These are phyloP conservation scores for Cantharis rustica DNA, from an alignment of 2,888 invertebrate species.

Conservation along the genomic window DNA sequence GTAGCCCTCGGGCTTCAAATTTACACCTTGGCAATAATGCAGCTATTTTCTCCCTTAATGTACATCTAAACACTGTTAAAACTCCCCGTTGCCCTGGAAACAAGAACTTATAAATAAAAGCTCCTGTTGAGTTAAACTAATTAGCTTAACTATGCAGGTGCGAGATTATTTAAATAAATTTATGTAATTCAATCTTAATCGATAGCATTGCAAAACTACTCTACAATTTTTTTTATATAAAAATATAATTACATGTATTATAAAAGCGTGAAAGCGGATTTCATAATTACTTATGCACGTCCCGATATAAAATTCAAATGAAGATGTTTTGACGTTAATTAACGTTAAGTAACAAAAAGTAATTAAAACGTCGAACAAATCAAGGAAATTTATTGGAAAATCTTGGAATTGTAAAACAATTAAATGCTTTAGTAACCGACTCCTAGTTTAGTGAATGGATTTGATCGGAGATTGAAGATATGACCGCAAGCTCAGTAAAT, in stretches of 20 bases:
- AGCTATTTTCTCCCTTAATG: too few species aligned
- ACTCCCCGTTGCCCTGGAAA: neutral
- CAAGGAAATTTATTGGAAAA: neutral
- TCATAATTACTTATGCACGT: neutral
- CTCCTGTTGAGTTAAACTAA: neutral
- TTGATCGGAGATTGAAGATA: slow-evolving; percentile 14
- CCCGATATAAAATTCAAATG: neutral
- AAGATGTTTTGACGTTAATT: neutral
- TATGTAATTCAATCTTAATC: neutral
- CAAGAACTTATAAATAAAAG: neutral
- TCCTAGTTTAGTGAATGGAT: slow-evolving; percentile 10
- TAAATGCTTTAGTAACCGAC: neutral
- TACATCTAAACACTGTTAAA: too few species aligned
- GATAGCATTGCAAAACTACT: neutral
- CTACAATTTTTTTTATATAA: neutral
- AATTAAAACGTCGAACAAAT: neutral
- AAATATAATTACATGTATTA: neutral
- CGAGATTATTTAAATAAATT: neutral
- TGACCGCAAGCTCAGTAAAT: neutral
- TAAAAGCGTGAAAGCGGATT: neutral
- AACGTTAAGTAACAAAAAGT: neutral
- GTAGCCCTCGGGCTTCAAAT: too few species aligned
- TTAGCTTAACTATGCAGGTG: neutral
- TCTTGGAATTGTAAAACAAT: neutral
- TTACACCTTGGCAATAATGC: too few species aligned